phyloP scores from a whole-genome alignment of 2,888 invertebrate species.

The Synergus japonicus region DNA sequence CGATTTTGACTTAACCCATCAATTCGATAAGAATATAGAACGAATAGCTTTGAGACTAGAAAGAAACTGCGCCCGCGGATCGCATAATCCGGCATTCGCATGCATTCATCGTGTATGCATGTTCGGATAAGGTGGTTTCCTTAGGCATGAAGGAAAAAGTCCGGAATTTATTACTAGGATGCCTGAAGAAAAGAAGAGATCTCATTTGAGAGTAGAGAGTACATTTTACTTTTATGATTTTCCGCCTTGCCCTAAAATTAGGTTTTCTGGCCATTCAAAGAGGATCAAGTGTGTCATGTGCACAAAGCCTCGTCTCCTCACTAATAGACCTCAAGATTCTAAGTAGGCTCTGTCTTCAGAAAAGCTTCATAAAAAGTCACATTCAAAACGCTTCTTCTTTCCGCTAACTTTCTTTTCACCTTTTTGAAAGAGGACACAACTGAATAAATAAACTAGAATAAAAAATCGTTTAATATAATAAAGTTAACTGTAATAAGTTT shows the following conservation, averaged over 20 bases:
- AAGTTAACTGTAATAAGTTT: too few relatives aligned
- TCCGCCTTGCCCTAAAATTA: neutral
- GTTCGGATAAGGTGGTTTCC: slow-evolving; percentile 24
- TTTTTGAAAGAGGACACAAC: too few relatives aligned
- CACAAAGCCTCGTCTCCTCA: slow-evolving; percentile 12
- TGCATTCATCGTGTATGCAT: slow-evolving; percentile 30
- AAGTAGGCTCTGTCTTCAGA: neutral
- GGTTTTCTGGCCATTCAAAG: neutral
- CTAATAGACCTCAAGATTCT: slow-evolving; percentile 14
- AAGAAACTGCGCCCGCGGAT: slow-evolving; percentile 13
- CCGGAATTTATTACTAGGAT: slow-evolving; percentile 18
- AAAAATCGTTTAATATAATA: too few relatives aligned
- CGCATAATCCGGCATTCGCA: slow-evolving; percentile 27
- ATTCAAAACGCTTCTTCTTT: too few relatives aligned
- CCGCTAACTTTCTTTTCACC: too few relatives aligned
- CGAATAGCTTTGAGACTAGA: slow-evolving; percentile 28
- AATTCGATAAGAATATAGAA: slow-evolving; percentile 28
- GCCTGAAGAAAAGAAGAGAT: slow-evolving; percentile 6
- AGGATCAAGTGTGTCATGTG: slow-evolving; percentile 11
- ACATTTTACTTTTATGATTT: slow-evolving; percentile 34
- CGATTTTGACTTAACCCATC: slow-evolving; percentile 31
- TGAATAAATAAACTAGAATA: too few relatives aligned
- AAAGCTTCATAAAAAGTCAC: neutral
- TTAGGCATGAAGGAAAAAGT: slow-evolving; percentile 1
- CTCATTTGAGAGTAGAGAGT: slow-evolving; percentile 18